These are phyloP conservation scores for Chauna torquata DNA, from an alignment of 2,113 vertebrate species.

Conservation along the genomic window DNA sequence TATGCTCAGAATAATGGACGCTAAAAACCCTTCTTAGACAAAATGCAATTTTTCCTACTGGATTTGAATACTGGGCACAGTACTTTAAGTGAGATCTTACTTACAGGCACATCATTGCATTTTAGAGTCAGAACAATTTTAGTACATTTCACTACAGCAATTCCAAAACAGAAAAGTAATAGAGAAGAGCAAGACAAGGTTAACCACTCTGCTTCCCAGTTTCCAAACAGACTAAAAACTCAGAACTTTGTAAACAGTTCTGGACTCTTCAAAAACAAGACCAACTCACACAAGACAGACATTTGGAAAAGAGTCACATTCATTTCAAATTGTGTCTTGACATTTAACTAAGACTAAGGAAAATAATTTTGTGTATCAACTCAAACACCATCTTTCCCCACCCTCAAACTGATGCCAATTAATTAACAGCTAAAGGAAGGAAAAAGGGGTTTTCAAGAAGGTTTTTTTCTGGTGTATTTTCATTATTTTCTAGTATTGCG, in stretches of 20 bases:
- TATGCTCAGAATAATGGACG: rapidly evolving
- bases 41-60: not conserved
- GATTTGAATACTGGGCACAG: not conserved
- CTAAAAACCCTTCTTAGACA: not conserved
- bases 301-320: not conserved
- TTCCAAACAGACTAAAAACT: not conserved
- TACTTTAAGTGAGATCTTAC: not conserved
- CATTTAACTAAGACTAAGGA: not conserved
- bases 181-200: not conserved
- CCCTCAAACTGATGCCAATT: not conserved
- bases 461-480: not conserved
- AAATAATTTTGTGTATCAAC: not conserved
- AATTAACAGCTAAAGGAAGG: not conserved
- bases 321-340: not conserved
- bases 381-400: not conserved
- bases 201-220: not conserved
- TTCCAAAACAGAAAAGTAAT: not conserved
- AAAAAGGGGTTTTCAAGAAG: not conserved
- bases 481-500: not conserved
- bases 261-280: not conserved
- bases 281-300: not conserved
- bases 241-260: not conserved
- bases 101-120: not conserved
- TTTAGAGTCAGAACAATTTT: not conserved
- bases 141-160: not conserved